Base-by-base conservation (phyloP, 2,888 invertebrate species). In the Pediacus dermestoides region DNA sequence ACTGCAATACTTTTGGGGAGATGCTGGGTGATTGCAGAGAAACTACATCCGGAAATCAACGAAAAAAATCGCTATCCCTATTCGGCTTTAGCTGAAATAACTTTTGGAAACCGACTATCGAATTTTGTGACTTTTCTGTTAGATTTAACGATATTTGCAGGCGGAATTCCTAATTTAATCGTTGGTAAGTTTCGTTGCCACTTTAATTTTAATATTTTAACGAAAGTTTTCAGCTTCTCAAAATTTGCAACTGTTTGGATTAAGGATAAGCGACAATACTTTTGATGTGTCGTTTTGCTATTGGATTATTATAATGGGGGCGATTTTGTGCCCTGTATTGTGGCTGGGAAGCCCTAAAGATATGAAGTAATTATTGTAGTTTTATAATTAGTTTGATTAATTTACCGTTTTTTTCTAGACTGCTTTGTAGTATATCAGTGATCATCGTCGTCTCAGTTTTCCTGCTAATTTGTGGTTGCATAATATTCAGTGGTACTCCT, bases 321-420 rank as follows among this genome's bases (percentile, higher is more conserved):
- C 80, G 1, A 62, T 83, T 34, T 73, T 92, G 12, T 85, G 86
- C 48, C 91, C 91, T 0, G 67, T 89, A 34, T 80, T 88, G 75
- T 91, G 90, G 89, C 75, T 91, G 3, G 91, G 90, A 31, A 89
- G 90, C 44, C 91, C 92, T 0, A 89, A 89, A 65, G 89, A 92
- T 60, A 89, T 92, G 85, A 89, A 90, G 92, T 90, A 68, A 76
- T 44, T 43, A 28, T 74, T 51, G 9, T 7, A 18, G n/a, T 11
- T 7, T 28, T 27, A 28, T n/a, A 4, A 11, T 33, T 31, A 1
- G 7, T 13, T 3, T 8, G 8, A n/a, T n/a, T n/a, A 18, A 18
- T n/a, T 18, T 18, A 18, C 21, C 21, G 21, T 30, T 7, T 10
- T 28, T 26, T 70, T 71, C 8, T 62, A 85, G 85, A 56, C 71